These are phyloP conservation scores for Sepioteuthis lessoniana DNA, from an alignment of 2,888 invertebrate species.

Conservation along the genomic window DNA sequence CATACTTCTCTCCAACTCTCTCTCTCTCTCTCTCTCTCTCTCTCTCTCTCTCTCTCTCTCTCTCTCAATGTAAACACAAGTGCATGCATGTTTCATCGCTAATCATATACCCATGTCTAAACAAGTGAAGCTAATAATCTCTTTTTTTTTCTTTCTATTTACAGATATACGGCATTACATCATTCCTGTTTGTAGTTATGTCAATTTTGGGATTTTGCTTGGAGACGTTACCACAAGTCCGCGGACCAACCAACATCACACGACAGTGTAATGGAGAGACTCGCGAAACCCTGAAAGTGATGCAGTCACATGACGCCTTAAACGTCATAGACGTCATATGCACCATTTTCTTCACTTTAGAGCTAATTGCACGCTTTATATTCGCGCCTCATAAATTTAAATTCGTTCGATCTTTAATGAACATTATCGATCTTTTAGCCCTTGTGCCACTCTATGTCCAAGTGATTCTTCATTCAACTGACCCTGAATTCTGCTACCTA, in stretches of 20 bases:
- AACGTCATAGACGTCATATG: constrained; percentile 71
- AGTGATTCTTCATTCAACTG: constrained; percentile 68
- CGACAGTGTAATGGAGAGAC: constrained; percentile 57
- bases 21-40: too few relatives aligned
- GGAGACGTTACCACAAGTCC: constrained; percentile 68
- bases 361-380: constrained; percentile 69
- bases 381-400: constrained; percentile 69
- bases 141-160: constrained; percentile 49
- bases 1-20: background rate
- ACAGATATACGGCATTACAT: constrained; percentile 72
- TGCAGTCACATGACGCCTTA: constrained; percentile 63
- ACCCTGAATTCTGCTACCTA: constrained; percentile 68
- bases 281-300: constrained; percentile 56
- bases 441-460: constrained; percentile 73
- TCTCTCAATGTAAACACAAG: background rate
- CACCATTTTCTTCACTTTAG: constrained; percentile 73
- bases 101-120: background rate
- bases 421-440: constrained; percentile 72
- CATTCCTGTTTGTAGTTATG: constrained; percentile 71
- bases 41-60: too few relatives aligned
- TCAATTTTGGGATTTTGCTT: constrained; percentile 73
- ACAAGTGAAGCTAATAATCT: background rate
- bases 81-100: background rate
- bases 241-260: constrained; percentile 51
- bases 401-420: constrained; percentile 71